Base-by-base conservation (phyloP, 2,888 invertebrate genomes). In the Doris montereyensis region DNA sequence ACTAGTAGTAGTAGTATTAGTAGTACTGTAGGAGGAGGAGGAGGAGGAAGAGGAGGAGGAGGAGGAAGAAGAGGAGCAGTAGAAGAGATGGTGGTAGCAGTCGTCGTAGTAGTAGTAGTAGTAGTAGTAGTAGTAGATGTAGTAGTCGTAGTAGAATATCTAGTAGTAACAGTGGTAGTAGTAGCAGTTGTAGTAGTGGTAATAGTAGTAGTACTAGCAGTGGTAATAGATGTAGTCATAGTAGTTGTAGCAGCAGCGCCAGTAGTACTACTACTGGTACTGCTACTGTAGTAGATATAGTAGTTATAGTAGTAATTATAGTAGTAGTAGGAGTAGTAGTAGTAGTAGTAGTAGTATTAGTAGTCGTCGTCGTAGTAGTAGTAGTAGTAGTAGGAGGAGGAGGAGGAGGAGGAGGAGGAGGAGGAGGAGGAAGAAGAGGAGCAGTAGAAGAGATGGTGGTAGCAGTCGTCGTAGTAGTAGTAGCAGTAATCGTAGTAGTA, bases 71-170 rank as follows among this genome's bases (percentile, higher is more conserved):
- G 70, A 75, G 75, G 70, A 75, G 75, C 68, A 75, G 75, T 62
- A 65, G 75, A 70, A 75, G 75, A 70, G 26, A 65, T 75, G 68
- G 75, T 35, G 68, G 75, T 75, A 75, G 75, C 32, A 75, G 75
- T 65, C 70, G 75, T 65, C 70, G 75, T 65, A 75, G 75, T 75
- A 75, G 75, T 75, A 75, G 75, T 75, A 75, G 75, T 75, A 75
- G 75, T 75, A 75, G 75, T 75, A 75, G 75, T 75, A 75, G 75
- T 75, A 75, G 75, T 75, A 75, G 75, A 24, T 70, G 75, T 75
- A 75, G 75, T 75, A 75, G 75, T 75, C 70, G 75, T 26, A 75
- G 75, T 75, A 75, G 75, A 70, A 75, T 62, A 70, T 70, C 65
- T 62, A 75, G 24, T 41, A 62, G 62, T 24, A 62, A 21, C 21